Evolutionary conservation across 2,113 vertebrate species (phyloP), one percentile per base, ranked within the genome.

Genomic region (Xiphophorus hellerii): DNA sequence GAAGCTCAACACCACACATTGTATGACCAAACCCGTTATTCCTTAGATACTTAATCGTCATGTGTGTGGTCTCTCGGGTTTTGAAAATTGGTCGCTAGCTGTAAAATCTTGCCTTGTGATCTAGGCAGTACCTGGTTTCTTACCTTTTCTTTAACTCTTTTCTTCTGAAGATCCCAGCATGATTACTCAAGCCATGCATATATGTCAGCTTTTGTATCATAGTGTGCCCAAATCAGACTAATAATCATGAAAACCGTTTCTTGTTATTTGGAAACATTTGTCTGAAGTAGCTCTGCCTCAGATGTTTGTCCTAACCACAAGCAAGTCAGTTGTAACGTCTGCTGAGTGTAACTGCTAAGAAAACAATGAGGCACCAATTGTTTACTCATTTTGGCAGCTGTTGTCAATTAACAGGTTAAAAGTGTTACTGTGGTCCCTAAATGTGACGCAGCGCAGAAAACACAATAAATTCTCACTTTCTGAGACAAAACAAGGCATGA

Each of bases 401-500:
- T 77, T 74, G n/a, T 63, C 66, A 81, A 69, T 84, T 61, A 84
- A n/a, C 72, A 69, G 44, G 30, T 83, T 78, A 48, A 71, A 83
- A 79, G 42, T 71, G 78, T 62, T 61, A 83, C 67, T 61, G 33
- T 60, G 28, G 80, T 76, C 71, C 72, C 27, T 10, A 64, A 39
- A 86, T 73, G 22, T 28, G 77, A 81, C 69, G 58, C 66, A 77
- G 39, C 17, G 30, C 74, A 81, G 71, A 37, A 48, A 35, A 76
- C 77, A 71, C 54, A 37, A 37, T 82, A 71, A 85, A 82, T 67
- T 73, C 72, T 76, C 77, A 77, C 28, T 66, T 86, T 70, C 82
- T 88, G 80, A 42, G 83, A 73, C 68, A 82, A 73, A 67, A 71
- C 74, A 63, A 81, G 68, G 71, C 76, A 62, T 31, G 76, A 62